Base-by-base conservation (phyloP, 2,797 vertebrate species). In the Schizothorax lantsangensis region DNA sequence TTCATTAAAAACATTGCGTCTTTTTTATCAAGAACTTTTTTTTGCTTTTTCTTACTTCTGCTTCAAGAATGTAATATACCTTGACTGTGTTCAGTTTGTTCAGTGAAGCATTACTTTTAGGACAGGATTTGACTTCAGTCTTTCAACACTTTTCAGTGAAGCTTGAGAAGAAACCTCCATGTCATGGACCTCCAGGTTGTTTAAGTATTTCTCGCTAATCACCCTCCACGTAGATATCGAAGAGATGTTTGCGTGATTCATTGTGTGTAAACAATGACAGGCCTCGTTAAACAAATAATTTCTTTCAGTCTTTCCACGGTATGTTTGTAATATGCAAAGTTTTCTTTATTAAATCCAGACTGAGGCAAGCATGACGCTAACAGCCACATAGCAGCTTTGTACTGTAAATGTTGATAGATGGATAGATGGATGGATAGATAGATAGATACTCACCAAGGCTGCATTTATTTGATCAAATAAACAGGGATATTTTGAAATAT, bases 1-100 rank as follows among this genome's bases (percentile, higher is more conserved):
- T 82, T 88, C n/a, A 91, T 89, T 86, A 86, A 77, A 73, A 88
- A 74, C 82, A 85, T 54, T 62, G 72, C 30, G n/a, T 33, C 19
- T 12, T 49, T 49, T n/a, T 85, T 86, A 57, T 88, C 45, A 38
- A 26, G 21, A 23, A 72, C 23, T 45, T 81, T 23, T 79, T 23
- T 33, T 87, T 49, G 33, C 40, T 82, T 87, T 77, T 82, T 69
- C 38, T 33, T 43, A 10, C 64, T 80, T 79, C 47, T 47, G 26
- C 66, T 79, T 88, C 19, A 84, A 52, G 49, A 43, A 79, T 38
- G 59, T 62, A 72, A 12, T 45, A 43, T 78, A 49, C 52, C 77
- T 87, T 82, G 52, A 69, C 83, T 86, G 73, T 72, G 64, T 88
- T 80, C 86, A 23, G 77, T 85, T 88, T 88, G 71, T 54, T 88